Percentiles rank a stretch among this genome's conserved stretches.
phyloP scores from a whole-genome alignment of 2,113 vertebrate species.

The Nibea albiflora region DNA sequence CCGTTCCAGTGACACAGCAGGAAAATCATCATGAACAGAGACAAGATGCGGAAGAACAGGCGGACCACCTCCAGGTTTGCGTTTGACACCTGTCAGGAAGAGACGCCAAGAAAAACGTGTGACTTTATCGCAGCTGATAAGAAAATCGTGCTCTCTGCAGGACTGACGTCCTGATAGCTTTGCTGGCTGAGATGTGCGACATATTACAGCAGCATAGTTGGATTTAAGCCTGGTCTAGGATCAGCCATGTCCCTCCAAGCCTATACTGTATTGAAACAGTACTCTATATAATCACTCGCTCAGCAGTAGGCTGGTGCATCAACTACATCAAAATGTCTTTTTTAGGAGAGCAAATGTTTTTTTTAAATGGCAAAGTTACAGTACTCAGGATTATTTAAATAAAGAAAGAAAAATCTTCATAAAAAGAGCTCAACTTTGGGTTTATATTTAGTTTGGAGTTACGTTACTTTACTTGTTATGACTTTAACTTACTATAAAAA shows the following conservation, averaged over 20 bases:
- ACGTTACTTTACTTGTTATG: background rate
- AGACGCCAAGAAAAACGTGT: background rate
- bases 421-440: no score
- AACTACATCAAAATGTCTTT: background rate
- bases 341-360: background rate
- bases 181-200: background rate
- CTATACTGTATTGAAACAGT: background rate
- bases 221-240: background rate
- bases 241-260: background rate
- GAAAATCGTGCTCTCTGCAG: background rate
- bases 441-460: no score
- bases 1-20: slow-evolving; percentile 86
- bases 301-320: background rate
- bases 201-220: background rate
- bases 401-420: background rate
- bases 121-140: background rate
- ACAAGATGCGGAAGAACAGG: slow-evolving; percentile 78
- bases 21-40: slow-evolving; percentile 84
- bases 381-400: background rate
- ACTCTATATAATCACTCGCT: background rate
- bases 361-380: background rate
- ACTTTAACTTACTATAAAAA: background rate
- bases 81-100: slow-evolving; percentile 77
- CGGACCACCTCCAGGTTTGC: slow-evolving; percentile 81
- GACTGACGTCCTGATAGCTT: background rate